Conservation (phyloP, 2,113 vertebrate genomes). For the Aldabrachelys gigantea region DNA sequence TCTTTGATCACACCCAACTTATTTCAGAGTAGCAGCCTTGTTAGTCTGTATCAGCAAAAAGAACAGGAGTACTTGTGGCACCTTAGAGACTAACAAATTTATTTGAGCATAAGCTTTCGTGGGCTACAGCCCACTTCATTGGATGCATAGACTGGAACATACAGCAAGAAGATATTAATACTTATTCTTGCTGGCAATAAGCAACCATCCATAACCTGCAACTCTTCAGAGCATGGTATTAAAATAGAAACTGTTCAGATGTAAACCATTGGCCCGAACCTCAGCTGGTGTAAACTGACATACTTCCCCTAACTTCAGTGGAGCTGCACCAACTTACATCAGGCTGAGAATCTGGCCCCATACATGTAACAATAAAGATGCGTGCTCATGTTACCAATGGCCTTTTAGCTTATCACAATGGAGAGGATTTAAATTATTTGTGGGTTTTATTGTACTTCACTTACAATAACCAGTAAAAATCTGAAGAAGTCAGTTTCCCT, state of each 20-base stretch:
- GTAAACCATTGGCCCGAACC: not conserved
- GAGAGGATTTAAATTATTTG: not conserved
- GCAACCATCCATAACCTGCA: not conserved
- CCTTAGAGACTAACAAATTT: too few species aligned
- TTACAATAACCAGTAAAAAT: not conserved
- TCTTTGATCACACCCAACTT: not conserved
- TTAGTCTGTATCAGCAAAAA: too few species aligned
- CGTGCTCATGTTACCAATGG: not conserved
- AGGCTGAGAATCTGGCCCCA: not conserved
- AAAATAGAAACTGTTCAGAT: not conserved
- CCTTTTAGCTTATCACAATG: not conserved
- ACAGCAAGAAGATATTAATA: too few species aligned
- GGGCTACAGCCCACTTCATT: too few species aligned
- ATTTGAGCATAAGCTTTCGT: too few species aligned
- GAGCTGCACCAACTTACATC: not conserved
- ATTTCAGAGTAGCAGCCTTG: too few species aligned
- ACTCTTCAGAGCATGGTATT: not conserved
- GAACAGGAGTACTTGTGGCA: too few species aligned
- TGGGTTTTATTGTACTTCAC: not conserved
- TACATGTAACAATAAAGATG: not conserved
- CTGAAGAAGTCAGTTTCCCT: not conserved
- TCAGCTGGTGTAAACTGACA: not conserved
- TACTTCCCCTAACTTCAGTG: not conserved
- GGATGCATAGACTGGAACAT: too few species aligned
- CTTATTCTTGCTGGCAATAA: not conserved